phyloP scores from a whole-genome alignment of 2,888 invertebrate species.

The Cecidostiba fungosa region DNA sequence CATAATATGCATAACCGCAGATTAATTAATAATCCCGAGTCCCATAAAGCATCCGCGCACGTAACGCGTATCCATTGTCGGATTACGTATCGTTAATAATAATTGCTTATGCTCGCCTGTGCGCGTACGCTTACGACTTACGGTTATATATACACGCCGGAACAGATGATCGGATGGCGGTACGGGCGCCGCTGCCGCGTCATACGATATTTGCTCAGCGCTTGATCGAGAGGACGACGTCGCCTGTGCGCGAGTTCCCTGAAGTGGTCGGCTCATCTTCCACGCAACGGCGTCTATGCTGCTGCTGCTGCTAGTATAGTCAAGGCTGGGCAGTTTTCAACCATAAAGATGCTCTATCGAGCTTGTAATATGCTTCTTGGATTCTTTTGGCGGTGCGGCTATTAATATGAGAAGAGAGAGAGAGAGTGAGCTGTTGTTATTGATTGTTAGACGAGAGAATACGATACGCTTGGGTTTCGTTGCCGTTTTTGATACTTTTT shows the following conservation, averaged over 20 bases:
- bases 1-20: too few relatives aligned
- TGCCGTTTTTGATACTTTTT: background rate
- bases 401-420: background rate
- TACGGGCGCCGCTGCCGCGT: constrained; percentile 14
- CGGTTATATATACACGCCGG: background rate
- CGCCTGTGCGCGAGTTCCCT: constrained; percentile 40
- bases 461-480: too few relatives aligned
- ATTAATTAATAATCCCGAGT: background rate
- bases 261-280: constrained; percentile 61
- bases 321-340: constrained; percentile 33
- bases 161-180: constrained; percentile 9
- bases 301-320: background rate
- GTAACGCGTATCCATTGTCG: constrained; percentile 31
- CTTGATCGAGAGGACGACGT: constrained; percentile 52
- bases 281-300: constrained; percentile 18
- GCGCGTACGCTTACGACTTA: background rate
- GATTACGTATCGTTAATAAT: constrained; percentile 51
- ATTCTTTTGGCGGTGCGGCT: background rate
- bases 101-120: background rate
- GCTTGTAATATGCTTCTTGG: background rate
- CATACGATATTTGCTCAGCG: constrained; percentile 58
- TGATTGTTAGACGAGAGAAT: background rate
- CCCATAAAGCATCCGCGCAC: background rate
- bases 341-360: constrained; percentile 20
- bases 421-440: background rate